Evolutionary conservation across 2,113 vertebrate species (phyloP), one percentile per base, ranked within the genome.

Genomic region (Thunnus thynnus): DNA sequence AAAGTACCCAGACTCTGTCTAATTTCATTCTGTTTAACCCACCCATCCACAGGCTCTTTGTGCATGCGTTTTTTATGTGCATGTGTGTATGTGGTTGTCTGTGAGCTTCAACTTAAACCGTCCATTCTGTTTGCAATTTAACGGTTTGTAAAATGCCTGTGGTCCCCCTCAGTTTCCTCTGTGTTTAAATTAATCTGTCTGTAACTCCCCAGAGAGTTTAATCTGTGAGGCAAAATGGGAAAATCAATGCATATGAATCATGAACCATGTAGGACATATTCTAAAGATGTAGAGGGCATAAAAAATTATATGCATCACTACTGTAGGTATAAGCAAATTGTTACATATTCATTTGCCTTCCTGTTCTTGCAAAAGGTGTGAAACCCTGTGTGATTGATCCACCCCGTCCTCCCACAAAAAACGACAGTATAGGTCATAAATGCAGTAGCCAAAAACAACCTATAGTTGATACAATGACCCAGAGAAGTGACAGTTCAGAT

Each of bases 1-100:
- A 93, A 91, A 88, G 88, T 85, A 82, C 82, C 80, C 79, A 80
- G 83, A 72, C 86, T 84, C 88, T 85, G 76, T 93, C 84, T 92
- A 89, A 93, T 93, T 92, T 90, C 75, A 88, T 88, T 92, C 88
- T 83, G 85, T 83, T 90, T 83, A 92, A 89, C 87, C 85, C 76
- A 20, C 90, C 87, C 65, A 75, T 78, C 74, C 75, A 76, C 82
- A 56, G 67, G 55, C 76, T 68, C 74, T 77, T 76, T 75, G 85
- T 83, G 82, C 48, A 25, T 72, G 70, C 60, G 6, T 44, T 70
- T 18, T 66, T 32, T 13, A 22, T 27, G 44, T 51, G 63, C 52
- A 47, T 51, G 68, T 61, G 71, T 46, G 63, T 55, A 36, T 72
- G 68, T 55, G 62, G 41, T 73, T 14, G 17, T 62, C 32, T 76